Percentiles rank a stretch among this genome's conserved stretches.
phyloP scores from a whole-genome alignment of 2,888 invertebrate genomes.

The Trissolcus japonicus region DNA sequence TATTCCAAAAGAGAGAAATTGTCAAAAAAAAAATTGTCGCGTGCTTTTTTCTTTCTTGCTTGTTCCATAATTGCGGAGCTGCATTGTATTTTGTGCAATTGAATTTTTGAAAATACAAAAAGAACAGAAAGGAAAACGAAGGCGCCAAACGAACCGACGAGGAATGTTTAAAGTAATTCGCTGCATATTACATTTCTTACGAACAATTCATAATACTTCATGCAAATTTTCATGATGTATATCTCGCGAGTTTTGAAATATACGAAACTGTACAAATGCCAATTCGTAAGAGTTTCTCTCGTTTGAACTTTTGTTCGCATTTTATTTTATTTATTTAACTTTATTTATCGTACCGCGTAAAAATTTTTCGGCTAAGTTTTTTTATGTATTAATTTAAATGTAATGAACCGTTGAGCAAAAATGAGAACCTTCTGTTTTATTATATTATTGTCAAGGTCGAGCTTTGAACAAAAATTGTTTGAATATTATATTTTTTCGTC shows the following conservation, averaged over 20 bases:
- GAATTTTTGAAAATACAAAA: not conserved
- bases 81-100: not conserved
- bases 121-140: too few relatives aligned
- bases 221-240: not conserved
- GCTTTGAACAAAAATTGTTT: too few relatives aligned
- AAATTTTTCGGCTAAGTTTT: too few relatives aligned
- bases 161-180: not conserved
- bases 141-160: not conserved
- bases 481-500: too few relatives aligned
- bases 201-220: slow-evolving; percentile 1
- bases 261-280: not conserved
- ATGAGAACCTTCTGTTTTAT: too few relatives aligned
- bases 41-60: not conserved
- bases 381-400: too few relatives aligned
- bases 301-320: not conserved
- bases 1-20: too few relatives aligned
- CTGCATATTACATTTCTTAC: not conserved
- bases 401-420: too few relatives aligned
- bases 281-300: not conserved
- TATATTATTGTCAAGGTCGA: too few relatives aligned
- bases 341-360: too few relatives aligned
- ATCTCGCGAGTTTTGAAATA: not conserved
- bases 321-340: not conserved
- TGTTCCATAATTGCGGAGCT: not conserved
- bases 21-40: too few relatives aligned